These are phyloP conservation scores for Aphelinus atriplicis DNA, from an alignment of 1,140 invertebrate species.

Conservation along the genomic window DNA sequence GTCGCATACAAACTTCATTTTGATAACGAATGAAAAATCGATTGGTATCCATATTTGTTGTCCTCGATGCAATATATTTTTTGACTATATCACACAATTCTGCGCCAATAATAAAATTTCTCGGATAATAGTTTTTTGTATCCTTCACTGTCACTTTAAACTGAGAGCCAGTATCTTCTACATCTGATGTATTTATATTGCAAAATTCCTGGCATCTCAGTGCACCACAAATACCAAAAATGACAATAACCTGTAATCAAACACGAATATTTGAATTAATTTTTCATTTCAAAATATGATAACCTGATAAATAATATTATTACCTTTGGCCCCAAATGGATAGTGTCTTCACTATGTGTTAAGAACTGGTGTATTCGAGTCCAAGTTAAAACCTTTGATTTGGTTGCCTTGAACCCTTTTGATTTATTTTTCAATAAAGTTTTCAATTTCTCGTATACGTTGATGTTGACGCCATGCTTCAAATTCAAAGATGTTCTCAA, in stretches of 20 bases:
- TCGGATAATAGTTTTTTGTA: neutral
- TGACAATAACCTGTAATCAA: neutral
- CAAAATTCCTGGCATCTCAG: neutral
- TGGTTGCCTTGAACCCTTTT: constrained; percentile 34
- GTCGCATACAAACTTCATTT: neutral
- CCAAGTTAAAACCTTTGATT: constrained; percentile 34
- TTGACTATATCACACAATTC: neutral
- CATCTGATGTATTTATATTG: neutral
- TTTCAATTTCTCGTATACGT: constrained; percentile 13
- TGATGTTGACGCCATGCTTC: constrained; percentile 25
- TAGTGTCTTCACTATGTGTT: constrained; percentile 21
- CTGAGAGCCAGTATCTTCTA: neutral
- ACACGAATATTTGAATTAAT: neutral
- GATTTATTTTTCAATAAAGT: constrained; percentile 34
- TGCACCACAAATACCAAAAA: neutral
- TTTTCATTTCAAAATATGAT: neutral
- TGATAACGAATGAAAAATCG: constrained; percentile 1
- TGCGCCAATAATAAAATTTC: neutral
- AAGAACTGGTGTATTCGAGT: constrained; percentile 28
- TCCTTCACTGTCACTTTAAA: neutral
- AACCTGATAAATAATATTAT: neutral
- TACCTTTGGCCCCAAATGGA: constrained; percentile 39
- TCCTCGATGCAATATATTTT: neutral
- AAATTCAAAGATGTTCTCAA: constrained; percentile 32
- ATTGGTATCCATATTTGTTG: neutral